A percentile compares a stretch with the other conserved stretches of the same genome.
phyloP scores from a whole-genome alignment of 1,140 invertebrate genomes.

The Metaphire vulgaris region DNA sequence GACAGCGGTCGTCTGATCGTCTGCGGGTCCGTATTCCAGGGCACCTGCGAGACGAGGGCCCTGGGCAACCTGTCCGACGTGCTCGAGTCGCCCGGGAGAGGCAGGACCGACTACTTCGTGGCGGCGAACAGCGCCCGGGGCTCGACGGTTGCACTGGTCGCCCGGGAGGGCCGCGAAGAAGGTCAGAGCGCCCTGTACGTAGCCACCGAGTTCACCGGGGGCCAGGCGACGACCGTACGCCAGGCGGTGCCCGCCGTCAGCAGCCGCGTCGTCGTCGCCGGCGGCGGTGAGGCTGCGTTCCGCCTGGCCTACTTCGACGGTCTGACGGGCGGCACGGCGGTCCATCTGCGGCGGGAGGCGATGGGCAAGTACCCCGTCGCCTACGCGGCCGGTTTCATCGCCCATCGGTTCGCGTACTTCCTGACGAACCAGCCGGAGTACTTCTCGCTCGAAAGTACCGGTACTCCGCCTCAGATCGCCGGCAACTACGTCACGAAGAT shows the following conservation, averaged over 20 bases:
- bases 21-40: constrained; percentile 82
- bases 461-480: not conserved
- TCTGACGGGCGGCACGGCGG: not conserved
- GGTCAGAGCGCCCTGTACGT: constrained; percentile 87
- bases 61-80: constrained; percentile 79
- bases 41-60: constrained; percentile 79
- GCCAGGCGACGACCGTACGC: constrained; percentile 58
- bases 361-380: not conserved
- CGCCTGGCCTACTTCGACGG: constrained; percentile 10
- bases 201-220: constrained; percentile 52
- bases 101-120: constrained; percentile 57
- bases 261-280: constrained; percentile 30
- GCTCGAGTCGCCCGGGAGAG: constrained; percentile 37
- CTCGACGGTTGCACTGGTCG: constrained; percentile 93
- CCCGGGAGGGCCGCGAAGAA: constrained; percentile 65
- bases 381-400: constrained; percentile 92
- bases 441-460: constrained; percentile 62
- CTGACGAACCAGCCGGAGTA: constrained; percentile 90
- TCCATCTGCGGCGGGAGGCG: not conserved
- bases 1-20: constrained; percentile 76
- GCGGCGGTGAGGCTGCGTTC: constrained; percentile 21
- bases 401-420: constrained; percentile 92
- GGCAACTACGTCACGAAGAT: constrained; percentile 70
- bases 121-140: constrained; percentile 89
- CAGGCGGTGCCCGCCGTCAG: constrained; percentile 18